These are phyloP conservation scores for Pilophorus perplexus DNA, from an alignment of 2,888 invertebrate species.

Conservation along the genomic window DNA sequence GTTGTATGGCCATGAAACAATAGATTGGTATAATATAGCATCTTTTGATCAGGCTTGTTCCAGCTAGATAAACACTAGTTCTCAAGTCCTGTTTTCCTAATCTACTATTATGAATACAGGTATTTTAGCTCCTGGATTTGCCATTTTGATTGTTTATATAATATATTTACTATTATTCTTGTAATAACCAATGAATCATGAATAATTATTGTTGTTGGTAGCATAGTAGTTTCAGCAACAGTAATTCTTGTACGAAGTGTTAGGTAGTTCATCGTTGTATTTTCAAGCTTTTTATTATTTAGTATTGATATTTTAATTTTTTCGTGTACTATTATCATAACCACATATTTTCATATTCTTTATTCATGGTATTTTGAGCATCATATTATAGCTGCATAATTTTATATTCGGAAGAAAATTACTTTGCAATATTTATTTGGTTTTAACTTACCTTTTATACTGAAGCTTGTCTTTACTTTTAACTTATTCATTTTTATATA, in stretches of 20 bases:
- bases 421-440: too few relatives aligned
- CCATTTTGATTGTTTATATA: slow-evolving; percentile 45
- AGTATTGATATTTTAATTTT: slow-evolving; percentile 41
- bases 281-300: slow-evolving; percentile 45
- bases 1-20: slow-evolving; percentile 44
- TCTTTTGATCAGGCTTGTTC: slow-evolving; percentile 35
- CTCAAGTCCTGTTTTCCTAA: slow-evolving; percentile 36
- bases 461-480: not conserved
- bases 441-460: too few relatives aligned
- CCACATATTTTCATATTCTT: slow-evolving; percentile 39
- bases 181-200: slow-evolving; percentile 44
- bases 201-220: slow-evolving; percentile 47
- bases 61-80: slow-evolving; percentile 33
- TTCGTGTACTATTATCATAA: slow-evolving; percentile 32
- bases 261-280: slow-evolving; percentile 48
- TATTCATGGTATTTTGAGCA: slow-evolving; percentile 26
- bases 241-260: slow-evolving; percentile 46
- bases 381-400: slow-evolving; percentile 16
- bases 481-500: not conserved
- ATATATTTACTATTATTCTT: slow-evolving; percentile 45
- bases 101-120: slow-evolving; percentile 38
- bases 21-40: slow-evolving; percentile 31
- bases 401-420: too few relatives aligned
- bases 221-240: slow-evolving; percentile 46
- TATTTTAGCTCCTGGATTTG: slow-evolving; percentile 43